Evolutionary conservation across 1,140 invertebrate genomes (phyloP), one percentile per base, ranked within the genome.

Genomic region (Theocolax elegans): DNA sequence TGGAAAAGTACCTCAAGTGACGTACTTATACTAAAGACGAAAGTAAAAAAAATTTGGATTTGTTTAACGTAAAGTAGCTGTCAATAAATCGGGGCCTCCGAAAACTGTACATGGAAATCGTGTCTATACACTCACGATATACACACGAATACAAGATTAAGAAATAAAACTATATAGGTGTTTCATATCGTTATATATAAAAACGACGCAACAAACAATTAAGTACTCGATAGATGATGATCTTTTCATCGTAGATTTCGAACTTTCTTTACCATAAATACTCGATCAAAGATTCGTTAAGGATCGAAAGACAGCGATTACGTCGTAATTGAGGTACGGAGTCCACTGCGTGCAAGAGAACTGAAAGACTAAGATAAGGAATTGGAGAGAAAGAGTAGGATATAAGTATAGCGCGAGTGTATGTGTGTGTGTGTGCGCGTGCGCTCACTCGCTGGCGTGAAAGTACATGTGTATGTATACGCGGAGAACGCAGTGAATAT

Each of bases 281-380:
- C 0, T 46, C 21, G 8, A 1, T 59, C 35, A n/a, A n/a, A n/a
- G n/a, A 25, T 59, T 40, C 23, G 21, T 15, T 23, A n/a, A 40
- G 10, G 21, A 40, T 58, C 23, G 54, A 67, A 48, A 67, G 29
- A 60, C 66, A 15, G 31, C 46, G 29, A 51, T 67, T 60, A 40
- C 56, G 44, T 51, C 56, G 44, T 60, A 67, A 60, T 67, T 46
- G 29, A 23, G 31, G 31, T 35, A 35, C 10, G 31, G 4, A 35
- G 10, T 35, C 4, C 31, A 35, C 4, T 35, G 31, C 10, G 31
- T 35, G 31, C 10, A 35, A 35, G 31, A 35, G 31, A 35, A 35
- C 4, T 6, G 31, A 35, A 35, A 35, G 10, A 35, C 31, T 35
- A 35, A 6, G 10, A 35, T 4, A 4, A 35, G 10, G 31, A 35